A percentile compares a stretch with the other conserved stretches of the same genome.
phyloP scores from a whole-genome alignment of 2,797 vertebrate genomes.

The Sebastes steindachneri region DNA sequence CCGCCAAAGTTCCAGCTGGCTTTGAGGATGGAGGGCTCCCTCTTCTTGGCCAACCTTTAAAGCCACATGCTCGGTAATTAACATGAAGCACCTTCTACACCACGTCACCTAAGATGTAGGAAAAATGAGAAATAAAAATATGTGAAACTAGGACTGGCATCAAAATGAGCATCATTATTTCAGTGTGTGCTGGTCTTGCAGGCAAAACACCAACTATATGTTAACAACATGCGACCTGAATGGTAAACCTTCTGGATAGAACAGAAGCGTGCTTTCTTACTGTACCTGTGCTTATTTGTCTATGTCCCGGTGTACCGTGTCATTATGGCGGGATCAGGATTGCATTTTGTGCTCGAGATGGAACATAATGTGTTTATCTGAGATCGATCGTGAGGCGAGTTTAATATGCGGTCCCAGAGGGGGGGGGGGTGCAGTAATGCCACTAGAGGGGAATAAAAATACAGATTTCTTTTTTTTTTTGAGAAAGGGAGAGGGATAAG shows the following conservation, averaged over 20 bases:
- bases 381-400: constrained; percentile 63
- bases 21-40: constrained; percentile 69
- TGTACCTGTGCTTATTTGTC: constrained; percentile 11
- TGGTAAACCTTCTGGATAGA: neutral
- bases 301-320: constrained; percentile 25
- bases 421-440: constrained; percentile 11
- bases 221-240: constrained; percentile 19
- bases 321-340: constrained; percentile 58
- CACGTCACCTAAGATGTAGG: constrained; percentile 23
- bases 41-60: constrained; percentile 72
- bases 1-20: constrained; percentile 73
- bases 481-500: neutral
- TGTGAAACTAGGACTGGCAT: constrained; percentile 7
- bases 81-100: constrained; percentile 44
- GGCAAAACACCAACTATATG: constrained; percentile 6
- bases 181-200: neutral
- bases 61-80: constrained; percentile 66
- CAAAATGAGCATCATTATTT: constrained; percentile 16
- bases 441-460: constrained; percentile 47
- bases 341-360: constrained; percentile 59
- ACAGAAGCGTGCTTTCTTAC: neutral
- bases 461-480: constrained; percentile 30
- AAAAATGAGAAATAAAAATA: neutral
- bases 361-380: constrained; percentile 73
- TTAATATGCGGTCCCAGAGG: constrained; percentile 57